A percentile compares a stretch with the other conserved stretches of the same genome.
phyloP scores from a whole-genome alignment of 1,140 invertebrate species.

The Drosophila elegans region DNA sequence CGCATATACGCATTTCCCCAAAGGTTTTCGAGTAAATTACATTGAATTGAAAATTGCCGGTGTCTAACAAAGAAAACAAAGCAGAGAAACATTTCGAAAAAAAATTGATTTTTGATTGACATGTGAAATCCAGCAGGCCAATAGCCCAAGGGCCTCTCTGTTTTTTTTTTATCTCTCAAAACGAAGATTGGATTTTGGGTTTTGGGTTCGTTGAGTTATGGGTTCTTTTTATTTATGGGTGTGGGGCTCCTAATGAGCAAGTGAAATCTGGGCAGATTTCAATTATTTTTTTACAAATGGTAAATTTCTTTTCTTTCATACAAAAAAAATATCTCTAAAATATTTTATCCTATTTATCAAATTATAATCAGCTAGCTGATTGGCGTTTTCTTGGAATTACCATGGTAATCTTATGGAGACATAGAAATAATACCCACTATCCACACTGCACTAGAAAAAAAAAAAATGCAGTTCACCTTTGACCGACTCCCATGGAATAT shows the following conservation, averaged over 20 bases:
- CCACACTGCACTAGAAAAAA: neutral
- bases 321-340: neutral
- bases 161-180: conserved; percentile 4
- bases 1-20: neutral
- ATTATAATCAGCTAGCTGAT: no score
- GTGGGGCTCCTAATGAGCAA: conserved; percentile 21
- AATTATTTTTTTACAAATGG: neutral
- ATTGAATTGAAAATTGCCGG: conserved; percentile 50
- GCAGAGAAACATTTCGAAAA: conserved; percentile 34
- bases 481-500: conserved; percentile 4
- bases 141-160: conserved; percentile 50
- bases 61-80: conserved; percentile 43
- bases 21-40: conserved; percentile 33
- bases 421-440: no score
- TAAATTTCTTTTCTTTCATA: neutral
- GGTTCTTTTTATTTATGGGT: conserved; percentile 1
- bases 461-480: conserved; percentile 2
- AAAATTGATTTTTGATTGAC: conserved; percentile 78
- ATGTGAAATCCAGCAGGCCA: conserved; percentile 77
- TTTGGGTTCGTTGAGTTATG: conserved; percentile 15
- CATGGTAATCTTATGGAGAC: no score
- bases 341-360: no score
- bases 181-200: conserved; percentile 14
- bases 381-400: no score
- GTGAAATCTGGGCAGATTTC: conserved; percentile 31